Base-by-base conservation (phyloP, 1,140 invertebrate species). In the Apis dorsata region DNA sequence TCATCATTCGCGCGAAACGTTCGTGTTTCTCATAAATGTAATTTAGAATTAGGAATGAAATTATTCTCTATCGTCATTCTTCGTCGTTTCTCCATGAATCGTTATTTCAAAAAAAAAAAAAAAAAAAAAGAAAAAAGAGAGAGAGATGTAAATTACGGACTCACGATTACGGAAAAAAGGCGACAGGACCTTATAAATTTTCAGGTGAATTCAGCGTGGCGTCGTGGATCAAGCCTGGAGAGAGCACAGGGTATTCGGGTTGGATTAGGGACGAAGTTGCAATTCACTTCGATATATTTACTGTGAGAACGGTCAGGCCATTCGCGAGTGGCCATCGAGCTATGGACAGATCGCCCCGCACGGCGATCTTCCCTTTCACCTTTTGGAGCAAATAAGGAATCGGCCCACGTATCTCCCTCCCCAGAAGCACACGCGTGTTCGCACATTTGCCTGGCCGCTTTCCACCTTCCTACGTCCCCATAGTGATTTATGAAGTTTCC, bases 281-380 rank as follows among this genome's bases (percentile, higher is more conserved):
- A 94, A 93, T 93, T 94, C 93, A 94, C 93, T 88, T 91, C 90
- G 88, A 90, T 84, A 89, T 93, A 94, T 94, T 94, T 94, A 94
- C 91, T 92, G 93, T 94, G 93, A 92, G 93, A 93, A 94, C 92
- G 93, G 93, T 93, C 93, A 93, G 93, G 83, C 87, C 34, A 44
- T 86, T 68, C 68, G 70, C n/a, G 71, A 79, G 73, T 65, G 80
- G 65, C 76, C 84, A 75, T 77, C 85, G 75, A 82, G 59, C 73
- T 71, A 89, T 66, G 78, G 87, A 88, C 86, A 79, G 59, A 78
- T 66, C 60, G 59, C 49, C 44, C 21, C 44, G 59, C 34, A 83
- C 76, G 63, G 79, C 72, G 1, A 2, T 88, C 83, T 87, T 76
- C 81, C 79, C 88, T 78, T 88, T 85, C 86, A 85, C 87, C 84